Conservation (phyloP, 2,113 vertebrate species). For the Oplegnathus fasciatus region DNA sequence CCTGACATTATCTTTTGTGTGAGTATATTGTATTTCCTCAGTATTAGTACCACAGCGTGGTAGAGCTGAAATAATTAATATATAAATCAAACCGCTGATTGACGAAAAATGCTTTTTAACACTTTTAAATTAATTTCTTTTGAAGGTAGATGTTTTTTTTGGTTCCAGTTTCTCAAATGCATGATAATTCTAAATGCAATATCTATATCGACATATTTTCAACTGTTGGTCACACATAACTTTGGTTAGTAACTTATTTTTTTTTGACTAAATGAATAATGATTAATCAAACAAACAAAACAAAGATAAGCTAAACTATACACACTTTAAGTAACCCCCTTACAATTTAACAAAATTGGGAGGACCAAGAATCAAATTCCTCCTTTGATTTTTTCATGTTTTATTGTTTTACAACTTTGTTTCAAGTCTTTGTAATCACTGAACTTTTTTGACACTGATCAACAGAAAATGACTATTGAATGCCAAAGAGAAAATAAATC, state of each 20-base stretch:
- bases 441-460: neutral
- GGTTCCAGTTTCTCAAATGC: neutral
- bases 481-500: neutral
- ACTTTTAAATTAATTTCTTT: no score
- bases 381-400: neutral
- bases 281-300: no score
- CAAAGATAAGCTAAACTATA: no score
- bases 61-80: no score
- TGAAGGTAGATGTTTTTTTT: neutral
- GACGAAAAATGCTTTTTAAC: no score
- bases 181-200: neutral
- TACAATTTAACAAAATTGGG: neutral
- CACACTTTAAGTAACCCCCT: no score
- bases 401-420: neutral
- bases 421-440: neutral
- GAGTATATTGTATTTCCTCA: neutral
- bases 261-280: no score
- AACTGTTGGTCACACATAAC: neutral
- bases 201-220: no score
- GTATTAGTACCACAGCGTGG: neutral
- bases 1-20: neutral
- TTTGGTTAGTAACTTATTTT: no score
- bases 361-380: neutral
- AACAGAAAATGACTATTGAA: neutral
- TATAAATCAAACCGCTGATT: no score